Percentiles rank a stretch among this genome's conserved stretches.
phyloP scores from a whole-genome alignment of 92 coral and sea anemone genomes.

The Parazoanthus darwini region DNA sequence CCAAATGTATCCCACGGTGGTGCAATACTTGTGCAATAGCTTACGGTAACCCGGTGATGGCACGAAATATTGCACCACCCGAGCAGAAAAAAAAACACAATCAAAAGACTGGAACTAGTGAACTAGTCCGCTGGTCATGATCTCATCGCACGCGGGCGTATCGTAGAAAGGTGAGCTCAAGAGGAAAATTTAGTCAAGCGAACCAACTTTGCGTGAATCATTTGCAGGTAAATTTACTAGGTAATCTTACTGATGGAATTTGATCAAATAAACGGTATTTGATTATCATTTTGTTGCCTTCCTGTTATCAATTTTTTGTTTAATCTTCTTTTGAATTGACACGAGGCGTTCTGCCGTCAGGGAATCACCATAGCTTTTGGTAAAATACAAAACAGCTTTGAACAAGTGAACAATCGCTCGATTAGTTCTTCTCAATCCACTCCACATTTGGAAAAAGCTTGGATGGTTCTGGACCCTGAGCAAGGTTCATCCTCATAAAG shows the following conservation, averaged over 20 bases:
- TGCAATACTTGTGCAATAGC: not conserved
- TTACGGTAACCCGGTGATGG: not conserved
- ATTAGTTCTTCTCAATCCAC: not conserved
- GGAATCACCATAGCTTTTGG: not conserved
- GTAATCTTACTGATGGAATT: not conserved
- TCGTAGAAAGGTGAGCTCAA: not conserved
- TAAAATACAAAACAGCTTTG: not conserved
- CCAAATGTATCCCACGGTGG: not conserved
- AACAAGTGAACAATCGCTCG: not conserved
- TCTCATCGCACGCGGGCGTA: not conserved
- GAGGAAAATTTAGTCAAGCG: not conserved
- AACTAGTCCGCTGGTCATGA: slow-evolving; percentile 10
- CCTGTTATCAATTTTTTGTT: not conserved
- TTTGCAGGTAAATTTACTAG: not conserved
- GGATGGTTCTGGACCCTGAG: not conserved
- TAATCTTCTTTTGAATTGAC: not conserved
- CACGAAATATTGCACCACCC: not conserved
- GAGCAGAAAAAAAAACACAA: no score
- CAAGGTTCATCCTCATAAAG: not conserved
- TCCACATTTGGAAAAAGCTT: not conserved
- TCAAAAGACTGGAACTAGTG: slow-evolving; percentile 27
- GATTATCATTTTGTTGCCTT: not conserved
- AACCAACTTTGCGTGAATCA: not conserved
- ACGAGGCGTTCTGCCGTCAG: not conserved
- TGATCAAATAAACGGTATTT: not conserved